phyloP scores from a whole-genome alignment of 2,113 vertebrate species.

The Thalassarche chlororhynchos region DNA sequence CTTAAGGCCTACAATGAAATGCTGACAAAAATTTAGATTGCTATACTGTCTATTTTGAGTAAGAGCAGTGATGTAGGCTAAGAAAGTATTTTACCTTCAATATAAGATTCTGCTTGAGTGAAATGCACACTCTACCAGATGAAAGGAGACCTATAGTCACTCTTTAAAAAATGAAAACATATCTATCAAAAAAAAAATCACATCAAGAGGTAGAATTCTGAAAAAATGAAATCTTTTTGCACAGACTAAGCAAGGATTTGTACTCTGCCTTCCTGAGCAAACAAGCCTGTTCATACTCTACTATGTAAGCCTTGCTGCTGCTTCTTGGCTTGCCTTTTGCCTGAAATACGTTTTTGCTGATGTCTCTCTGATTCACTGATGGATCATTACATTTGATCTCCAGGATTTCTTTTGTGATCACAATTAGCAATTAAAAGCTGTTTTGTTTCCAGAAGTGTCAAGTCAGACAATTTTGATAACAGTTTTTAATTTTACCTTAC shows the following conservation, averaged over 20 bases:
- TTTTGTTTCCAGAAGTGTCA: background rate
- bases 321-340: background rate
- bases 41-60: background rate
- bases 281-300: background rate
- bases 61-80: background rate
- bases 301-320: background rate
- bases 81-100: background rate
- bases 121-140: background rate
- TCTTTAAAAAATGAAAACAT: background rate
- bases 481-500: background rate
- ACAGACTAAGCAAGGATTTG: background rate
- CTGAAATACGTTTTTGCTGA: background rate
- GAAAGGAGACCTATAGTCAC: background rate
- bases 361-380: background rate
- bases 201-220: background rate
- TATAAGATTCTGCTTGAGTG: background rate
- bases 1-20: background rate
- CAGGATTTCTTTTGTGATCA: background rate
- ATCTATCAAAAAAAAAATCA: background rate
- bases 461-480: background rate
- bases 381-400: background rate
- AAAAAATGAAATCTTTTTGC: background rate
- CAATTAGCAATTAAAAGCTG: background rate
- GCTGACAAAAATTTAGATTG: background rate
- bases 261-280: background rate